Conservation (phyloP, 2,113 vertebrate species). For the Pterocles gutturalis region DNA sequence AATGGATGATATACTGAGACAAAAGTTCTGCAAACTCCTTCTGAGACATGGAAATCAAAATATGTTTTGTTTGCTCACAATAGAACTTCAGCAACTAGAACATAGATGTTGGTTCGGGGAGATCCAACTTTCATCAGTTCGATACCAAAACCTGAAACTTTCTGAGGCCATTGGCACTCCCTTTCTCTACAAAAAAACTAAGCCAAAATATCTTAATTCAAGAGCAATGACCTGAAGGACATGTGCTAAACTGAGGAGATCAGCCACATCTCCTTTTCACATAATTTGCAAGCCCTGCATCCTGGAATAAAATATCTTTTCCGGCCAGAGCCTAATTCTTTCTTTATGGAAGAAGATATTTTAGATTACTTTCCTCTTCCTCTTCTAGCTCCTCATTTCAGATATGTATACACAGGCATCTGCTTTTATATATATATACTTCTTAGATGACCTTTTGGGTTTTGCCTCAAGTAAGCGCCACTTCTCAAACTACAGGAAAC, state of each 20-base stretch:
- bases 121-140: accelerated
- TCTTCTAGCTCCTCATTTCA: background rate
- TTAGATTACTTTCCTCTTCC: background rate
- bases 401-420: background rate
- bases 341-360: background rate
- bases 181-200: background rate
- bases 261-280: background rate
- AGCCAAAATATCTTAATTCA: background rate
- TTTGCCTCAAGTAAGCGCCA: background rate
- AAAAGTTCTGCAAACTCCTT: background rate
- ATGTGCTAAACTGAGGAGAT: background rate
- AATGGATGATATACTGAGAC: background rate
- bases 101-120: background rate
- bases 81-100: background rate
- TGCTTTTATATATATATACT: background rate
- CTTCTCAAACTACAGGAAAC: slow-evolving; percentile 3
- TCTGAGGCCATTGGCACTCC: background rate
- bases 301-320: background rate
- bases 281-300: background rate
- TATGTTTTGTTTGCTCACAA: background rate
- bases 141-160: background rate
- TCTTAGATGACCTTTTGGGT: background rate
- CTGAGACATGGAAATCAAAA: background rate
- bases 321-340: background rate
- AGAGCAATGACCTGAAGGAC: background rate